These are phyloP conservation scores for Trachelus stipa DNA, from an alignment of 2,888 invertebrate genomes.

Conservation along the genomic window DNA sequence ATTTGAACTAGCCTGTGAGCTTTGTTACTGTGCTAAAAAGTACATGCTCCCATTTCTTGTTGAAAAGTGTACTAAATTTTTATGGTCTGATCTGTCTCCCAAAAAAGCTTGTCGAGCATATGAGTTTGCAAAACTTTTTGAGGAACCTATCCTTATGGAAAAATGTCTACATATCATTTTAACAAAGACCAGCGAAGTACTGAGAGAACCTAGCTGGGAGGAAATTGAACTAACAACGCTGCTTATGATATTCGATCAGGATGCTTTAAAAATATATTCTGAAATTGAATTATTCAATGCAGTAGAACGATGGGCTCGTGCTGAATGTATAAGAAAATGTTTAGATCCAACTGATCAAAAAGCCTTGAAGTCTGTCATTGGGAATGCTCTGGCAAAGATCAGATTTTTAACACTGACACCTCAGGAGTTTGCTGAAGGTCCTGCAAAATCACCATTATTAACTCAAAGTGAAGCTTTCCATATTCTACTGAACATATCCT, in stretches of 20 bases:
- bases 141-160: slow-evolving; percentile 83
- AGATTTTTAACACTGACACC: slow-evolving; percentile 84
- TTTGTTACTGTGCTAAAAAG: slow-evolving; percentile 90
- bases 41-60: slow-evolving; percentile 88
- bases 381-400: slow-evolving; percentile 80
- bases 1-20: slow-evolving; percentile 87
- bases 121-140: slow-evolving; percentile 87
- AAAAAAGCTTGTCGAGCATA: slow-evolving; percentile 87
- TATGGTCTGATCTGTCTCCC: slow-evolving; percentile 85
- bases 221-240: slow-evolving; percentile 83
- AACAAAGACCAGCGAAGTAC: slow-evolving; percentile 80
- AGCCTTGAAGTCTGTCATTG: slow-evolving; percentile 53
- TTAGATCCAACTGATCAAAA: slow-evolving; percentile 54
- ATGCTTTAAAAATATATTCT: slow-evolving; percentile 78
- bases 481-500: slow-evolving; percentile 85
- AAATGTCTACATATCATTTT: slow-evolving; percentile 86
- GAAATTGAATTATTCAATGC: slow-evolving; percentile 84
- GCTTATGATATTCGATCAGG: slow-evolving; percentile 80
- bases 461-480: slow-evolving; percentile 83
- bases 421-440: slow-evolving; percentile 86
- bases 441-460: slow-evolving; percentile 80
- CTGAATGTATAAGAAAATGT: slow-evolving; percentile 70
- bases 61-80: slow-evolving; percentile 83
- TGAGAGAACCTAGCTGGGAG: slow-evolving; percentile 81
- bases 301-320: slow-evolving; percentile 74